Evolutionary conservation across 2,888 invertebrate genomes (phyloP).

Genomic region (Octodonta nipae): DNA sequence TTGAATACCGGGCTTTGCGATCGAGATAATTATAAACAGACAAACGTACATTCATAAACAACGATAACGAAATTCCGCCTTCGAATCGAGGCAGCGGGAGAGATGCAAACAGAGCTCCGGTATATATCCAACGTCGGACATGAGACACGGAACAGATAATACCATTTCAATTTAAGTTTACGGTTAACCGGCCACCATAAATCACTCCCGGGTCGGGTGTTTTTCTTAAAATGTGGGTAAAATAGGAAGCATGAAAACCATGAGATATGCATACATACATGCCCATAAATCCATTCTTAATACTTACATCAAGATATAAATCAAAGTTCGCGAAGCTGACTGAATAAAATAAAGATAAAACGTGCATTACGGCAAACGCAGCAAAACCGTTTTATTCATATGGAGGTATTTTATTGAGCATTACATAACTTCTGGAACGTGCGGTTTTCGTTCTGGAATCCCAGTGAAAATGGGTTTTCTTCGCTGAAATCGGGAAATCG

Average conservation of each 20-base stretch:
- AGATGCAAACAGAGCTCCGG: too few relatives aligned
- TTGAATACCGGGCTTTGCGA: too few relatives aligned
- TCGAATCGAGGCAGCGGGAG: too few relatives aligned
- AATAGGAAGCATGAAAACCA: slow-evolving; percentile 7
- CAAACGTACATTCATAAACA: too few relatives aligned
- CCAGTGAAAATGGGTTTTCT: too few relatives aligned
- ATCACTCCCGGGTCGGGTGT: neutral
- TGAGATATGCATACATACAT: too few relatives aligned
- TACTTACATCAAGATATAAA: slow-evolving; percentile 9
- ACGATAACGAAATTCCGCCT: too few relatives aligned
- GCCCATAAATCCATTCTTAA: slow-evolving; percentile 9
- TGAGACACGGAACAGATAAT: neutral
- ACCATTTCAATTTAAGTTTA: neutral
- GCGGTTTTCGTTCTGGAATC: too few relatives aligned
- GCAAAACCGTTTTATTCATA: slow-evolving; percentile 9
- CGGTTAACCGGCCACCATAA: slow-evolving; percentile 6
- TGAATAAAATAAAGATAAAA: slow-evolving; percentile 10
- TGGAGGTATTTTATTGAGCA: neutral
- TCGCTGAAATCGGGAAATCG: too few relatives aligned
- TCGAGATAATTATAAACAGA: too few relatives aligned
- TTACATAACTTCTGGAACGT: too few relatives aligned
- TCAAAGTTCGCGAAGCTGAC: slow-evolving; percentile 10
- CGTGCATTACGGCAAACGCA: slow-evolving; percentile 6
- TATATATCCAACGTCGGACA: too few relatives aligned
- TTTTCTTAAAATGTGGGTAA: slow-evolving; percentile 9